Conservation (phyloP, 30 jellyfish, hydroid and myxozoan genomes). For the Cassiopea xamachana region DNA sequence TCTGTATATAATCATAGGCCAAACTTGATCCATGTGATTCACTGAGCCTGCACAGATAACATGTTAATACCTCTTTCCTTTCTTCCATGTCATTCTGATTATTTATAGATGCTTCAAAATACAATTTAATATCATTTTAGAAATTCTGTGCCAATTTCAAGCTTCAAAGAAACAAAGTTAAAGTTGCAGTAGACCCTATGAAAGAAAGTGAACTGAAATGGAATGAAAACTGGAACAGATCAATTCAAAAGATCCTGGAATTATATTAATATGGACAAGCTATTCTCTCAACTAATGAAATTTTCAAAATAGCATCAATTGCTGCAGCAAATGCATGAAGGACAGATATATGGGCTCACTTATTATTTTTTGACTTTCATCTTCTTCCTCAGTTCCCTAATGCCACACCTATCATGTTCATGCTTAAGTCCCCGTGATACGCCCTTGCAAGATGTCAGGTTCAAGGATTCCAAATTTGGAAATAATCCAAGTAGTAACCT, state of each 20-base stretch:
- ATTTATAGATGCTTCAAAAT: too few relatives aligned
- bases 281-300: background rate
- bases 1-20: too few relatives aligned
- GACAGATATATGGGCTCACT: background rate
- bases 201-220: constrained; percentile 72
- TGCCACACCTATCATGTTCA: constrained; percentile 20
- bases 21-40: too few relatives aligned
- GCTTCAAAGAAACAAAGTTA: constrained; percentile 23
- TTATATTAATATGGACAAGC: constrained; percentile 47
- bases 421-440: constrained; percentile 77
- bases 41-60: too few relatives aligned
- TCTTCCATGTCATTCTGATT: too few relatives aligned
- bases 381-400: constrained; percentile 24
- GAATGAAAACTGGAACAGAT: constrained; percentile 79
- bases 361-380: background rate
- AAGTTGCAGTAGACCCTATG: constrained; percentile 44
- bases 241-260: constrained; percentile 72
- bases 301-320: background rate
- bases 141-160: constrained; percentile 31
- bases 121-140: constrained; percentile 5
- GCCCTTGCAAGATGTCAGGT: constrained; percentile 84
- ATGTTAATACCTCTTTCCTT: too few relatives aligned
- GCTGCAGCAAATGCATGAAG: background rate
- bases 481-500: constrained; percentile 24
- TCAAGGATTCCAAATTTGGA: constrained; percentile 49